phyloP scores from a whole-genome alignment of 1,140 invertebrate genomes.

The Aculops lycopersici region DNA sequence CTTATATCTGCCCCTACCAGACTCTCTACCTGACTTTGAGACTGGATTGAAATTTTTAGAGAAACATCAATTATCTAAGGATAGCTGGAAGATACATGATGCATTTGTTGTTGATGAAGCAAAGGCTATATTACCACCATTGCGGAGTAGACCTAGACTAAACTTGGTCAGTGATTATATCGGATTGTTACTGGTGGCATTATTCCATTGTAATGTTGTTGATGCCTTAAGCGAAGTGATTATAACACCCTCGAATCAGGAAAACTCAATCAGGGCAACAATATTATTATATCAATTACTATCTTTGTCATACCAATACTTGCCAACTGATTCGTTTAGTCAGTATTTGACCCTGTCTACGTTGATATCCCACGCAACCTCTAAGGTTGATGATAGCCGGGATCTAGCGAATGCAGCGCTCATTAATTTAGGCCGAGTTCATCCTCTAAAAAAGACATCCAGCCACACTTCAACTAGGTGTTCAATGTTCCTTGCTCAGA shows the following conservation, averaged over 20 bases:
- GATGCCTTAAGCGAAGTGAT: constrained; percentile 59
- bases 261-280: constrained; percentile 51
- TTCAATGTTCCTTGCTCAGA: too few relatives aligned
- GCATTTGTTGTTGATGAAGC: constrained; percentile 72
- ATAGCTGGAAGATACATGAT: constrained; percentile 53
- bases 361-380: constrained; percentile 39
- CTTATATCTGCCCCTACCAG: constrained; percentile 42
- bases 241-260: constrained; percentile 43
- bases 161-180: constrained; percentile 67
- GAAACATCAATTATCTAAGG: constrained; percentile 36
- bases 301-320: constrained; percentile 28
- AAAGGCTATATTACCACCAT: constrained; percentile 37
- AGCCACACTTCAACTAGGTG: too few relatives aligned
- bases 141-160: constrained; percentile 27
- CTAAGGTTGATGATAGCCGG: constrained; percentile 11
- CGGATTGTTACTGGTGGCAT: constrained; percentile 50
- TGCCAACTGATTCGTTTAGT: constrained; percentile 44
- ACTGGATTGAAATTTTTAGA: constrained; percentile 27
- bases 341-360: constrained; percentile 43
- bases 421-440: constrained; percentile 32
- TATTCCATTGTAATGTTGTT: constrained; percentile 42
- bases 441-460: constrained; percentile 41
- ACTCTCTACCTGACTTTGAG: constrained; percentile 63
- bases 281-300: constrained; percentile 54
- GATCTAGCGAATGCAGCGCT: constrained; percentile 37